Evolutionary conservation across 2,113 vertebrate species (phyloP).

Genomic region (Caranx ignobilis): DNA sequence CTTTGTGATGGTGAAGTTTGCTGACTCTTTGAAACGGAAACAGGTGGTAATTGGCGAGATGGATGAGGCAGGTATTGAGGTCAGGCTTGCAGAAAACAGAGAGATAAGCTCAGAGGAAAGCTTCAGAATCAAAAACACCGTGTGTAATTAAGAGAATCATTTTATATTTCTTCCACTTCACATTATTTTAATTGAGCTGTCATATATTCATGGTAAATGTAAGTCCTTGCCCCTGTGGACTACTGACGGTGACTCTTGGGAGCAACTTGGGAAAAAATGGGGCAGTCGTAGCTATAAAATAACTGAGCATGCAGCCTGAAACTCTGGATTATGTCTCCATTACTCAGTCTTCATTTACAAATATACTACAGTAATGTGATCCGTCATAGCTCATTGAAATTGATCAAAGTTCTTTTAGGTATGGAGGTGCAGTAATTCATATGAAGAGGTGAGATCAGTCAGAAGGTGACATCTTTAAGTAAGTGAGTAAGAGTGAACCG

Average conservation of each 20-base stretch:
- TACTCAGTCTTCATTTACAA: not conserved
- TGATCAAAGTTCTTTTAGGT: not conserved
- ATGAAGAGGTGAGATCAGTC: not conserved
- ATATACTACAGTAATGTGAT: not conserved
- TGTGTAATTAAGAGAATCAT: not conserved
- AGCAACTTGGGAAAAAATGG: constrained; percentile 17
- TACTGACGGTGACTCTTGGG: not conserved
- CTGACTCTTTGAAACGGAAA: constrained; percentile 19
- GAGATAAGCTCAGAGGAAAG: not conserved
- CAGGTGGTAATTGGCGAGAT: not conserved
- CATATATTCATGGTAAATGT: constrained; percentile 3
- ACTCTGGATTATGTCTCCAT: not conserved
- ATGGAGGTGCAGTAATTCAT: not conserved
- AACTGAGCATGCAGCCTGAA: not conserved
- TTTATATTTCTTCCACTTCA: constrained; percentile 15
- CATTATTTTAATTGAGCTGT: constrained; percentile 11
- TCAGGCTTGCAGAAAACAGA: not conserved
- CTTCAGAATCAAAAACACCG: not conserved
- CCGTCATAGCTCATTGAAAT: not conserved
- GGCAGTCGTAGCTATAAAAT: not conserved
- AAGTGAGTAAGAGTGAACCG: constrained; percentile 9
- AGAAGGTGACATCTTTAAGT: constrained; percentile 4
- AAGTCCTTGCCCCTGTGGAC: not conserved
- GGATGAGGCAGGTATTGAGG: not conserved
- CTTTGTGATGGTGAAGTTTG: not conserved